Conservation (phyloP, 2,113 vertebrate genomes). For the Mastomys natalensis region DNA sequence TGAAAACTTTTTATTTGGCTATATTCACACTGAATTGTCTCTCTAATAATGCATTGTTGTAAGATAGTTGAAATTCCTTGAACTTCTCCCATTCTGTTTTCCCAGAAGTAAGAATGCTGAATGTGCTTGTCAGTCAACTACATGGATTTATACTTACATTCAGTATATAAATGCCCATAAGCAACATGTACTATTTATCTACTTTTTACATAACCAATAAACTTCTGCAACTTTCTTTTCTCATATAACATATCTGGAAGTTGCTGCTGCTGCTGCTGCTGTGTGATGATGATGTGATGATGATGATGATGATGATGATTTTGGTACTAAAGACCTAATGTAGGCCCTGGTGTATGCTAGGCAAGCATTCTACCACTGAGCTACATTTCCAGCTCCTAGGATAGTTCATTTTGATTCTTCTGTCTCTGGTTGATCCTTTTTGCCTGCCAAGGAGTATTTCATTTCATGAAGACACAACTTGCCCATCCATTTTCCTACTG, state of each 20-base stretch:
- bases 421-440: neutral
- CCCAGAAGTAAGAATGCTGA: neutral
- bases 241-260: neutral
- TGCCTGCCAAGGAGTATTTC: neutral
- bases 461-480: neutral
- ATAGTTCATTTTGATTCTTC: neutral
- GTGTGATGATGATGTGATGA: neutral
- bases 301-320: neutral
- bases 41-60: neutral
- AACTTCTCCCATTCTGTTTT: neutral
- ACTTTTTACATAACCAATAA: neutral
- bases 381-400: neutral
- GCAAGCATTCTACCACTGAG: neutral
- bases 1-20: neutral
- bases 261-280: neutral
- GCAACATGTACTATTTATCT: neutral
- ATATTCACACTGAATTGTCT: neutral
- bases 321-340: neutral
- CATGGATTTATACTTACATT: neutral
- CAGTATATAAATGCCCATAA: neutral
- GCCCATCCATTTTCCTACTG: neutral
- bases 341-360: neutral
- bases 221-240: neutral
- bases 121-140: neutral
- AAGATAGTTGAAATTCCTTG: neutral